Conservation (phyloP, 2,113 vertebrate species). For the Sebastes schlegelii region DNA sequence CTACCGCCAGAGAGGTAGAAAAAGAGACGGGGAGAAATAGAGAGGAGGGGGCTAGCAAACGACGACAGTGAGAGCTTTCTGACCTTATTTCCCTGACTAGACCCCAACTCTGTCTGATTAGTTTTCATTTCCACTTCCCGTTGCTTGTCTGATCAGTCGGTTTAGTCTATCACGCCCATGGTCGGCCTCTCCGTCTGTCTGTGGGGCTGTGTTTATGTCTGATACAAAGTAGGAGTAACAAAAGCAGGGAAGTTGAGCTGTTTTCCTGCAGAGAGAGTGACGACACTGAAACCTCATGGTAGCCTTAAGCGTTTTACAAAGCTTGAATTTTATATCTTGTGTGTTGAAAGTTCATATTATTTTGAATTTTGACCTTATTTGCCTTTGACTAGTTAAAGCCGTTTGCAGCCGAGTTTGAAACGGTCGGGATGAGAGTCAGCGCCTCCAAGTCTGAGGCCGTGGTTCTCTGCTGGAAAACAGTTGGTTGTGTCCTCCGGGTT, state of each 20-base stretch:
- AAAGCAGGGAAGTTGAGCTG: constrained; percentile 1
- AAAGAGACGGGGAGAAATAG: constrained; percentile 16
- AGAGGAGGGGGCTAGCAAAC: constrained; percentile 25
- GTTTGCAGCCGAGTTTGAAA: no score
- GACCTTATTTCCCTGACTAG: constrained; percentile 50
- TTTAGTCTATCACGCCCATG: constrained; percentile 45
- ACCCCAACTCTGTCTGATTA: constrained; percentile 45
- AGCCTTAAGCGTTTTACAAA: background rate
- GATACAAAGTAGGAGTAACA: constrained; percentile 1
- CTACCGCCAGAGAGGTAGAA: constrained; percentile 47
- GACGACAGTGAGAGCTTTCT: constrained; percentile 24
- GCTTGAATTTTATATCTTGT: no score
- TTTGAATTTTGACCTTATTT: constrained; percentile 2
- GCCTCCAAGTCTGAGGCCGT: no score
- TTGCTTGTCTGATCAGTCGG: constrained; percentile 43
- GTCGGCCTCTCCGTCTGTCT: constrained; percentile 21
- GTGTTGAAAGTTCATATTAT: background rate
- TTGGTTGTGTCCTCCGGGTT: no score
- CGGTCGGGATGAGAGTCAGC: no score
- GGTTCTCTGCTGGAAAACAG: no score
- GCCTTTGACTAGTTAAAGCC: background rate
- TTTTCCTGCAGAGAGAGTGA: background rate
- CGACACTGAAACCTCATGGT: background rate
- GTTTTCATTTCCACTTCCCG: constrained; percentile 57
- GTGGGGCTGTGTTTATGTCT: constrained; percentile 41